These are phyloP conservation scores for Paraescarpia echinospica DNA, from an alignment of 1,140 invertebrate species.

Conservation along the genomic window DNA sequence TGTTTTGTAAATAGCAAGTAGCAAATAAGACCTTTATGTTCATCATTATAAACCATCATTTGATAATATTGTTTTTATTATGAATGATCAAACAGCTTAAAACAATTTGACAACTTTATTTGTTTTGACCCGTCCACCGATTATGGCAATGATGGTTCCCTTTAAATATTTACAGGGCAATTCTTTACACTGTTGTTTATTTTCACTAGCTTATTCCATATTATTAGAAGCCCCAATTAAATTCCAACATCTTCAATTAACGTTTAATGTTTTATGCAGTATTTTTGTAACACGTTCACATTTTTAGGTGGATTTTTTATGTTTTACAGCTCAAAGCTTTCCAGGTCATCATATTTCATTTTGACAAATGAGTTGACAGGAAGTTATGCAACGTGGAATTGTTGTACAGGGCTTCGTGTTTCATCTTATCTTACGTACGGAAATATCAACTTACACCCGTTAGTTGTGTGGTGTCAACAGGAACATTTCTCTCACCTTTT, in stretches of 20 bases:
- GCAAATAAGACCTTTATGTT: no score
- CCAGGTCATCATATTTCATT: not conserved
- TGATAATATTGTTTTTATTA: no score
- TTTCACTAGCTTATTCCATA: not conserved
- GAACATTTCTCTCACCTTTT: conserved; percentile 40
- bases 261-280: not conserved
- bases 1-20: not conserved
- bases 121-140: no score
- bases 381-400: not conserved
- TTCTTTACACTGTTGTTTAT: not conserved
- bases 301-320: not conserved
- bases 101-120: no score
- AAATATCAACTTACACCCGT: not conserved
- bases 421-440: not conserved
- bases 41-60: no score
- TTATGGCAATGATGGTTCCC: no score
- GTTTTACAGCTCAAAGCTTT: not conserved
- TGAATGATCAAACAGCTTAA: no score
- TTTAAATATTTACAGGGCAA: not conserved
- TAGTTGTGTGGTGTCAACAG: not conserved
- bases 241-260: not conserved
- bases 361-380: not conserved
- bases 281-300: not conserved
- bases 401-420: not conserved
- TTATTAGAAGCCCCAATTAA: not conserved